Evolutionary conservation across 2,113 vertebrate species (phyloP), one percentile per base, ranked within the genome.

Genomic region (Saguinus imperator): DNA sequence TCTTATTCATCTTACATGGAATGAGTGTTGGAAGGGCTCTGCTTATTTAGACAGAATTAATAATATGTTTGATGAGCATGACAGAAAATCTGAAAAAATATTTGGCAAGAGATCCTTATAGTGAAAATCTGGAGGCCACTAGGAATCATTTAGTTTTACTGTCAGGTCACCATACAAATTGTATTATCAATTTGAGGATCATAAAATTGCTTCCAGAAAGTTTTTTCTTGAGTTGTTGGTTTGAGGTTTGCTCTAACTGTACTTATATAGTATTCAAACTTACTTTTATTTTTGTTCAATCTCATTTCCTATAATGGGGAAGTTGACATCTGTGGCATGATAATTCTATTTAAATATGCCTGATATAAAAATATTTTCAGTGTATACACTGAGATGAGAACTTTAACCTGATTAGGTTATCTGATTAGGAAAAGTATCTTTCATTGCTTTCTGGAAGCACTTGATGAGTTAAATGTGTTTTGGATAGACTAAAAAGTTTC

Each of bases 391-490:
- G 66, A 80, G 57, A 81, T 35, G 11, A 21, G 21, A 61, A 80
- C 23, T 35, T 94, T 27, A 58, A 14, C 8, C 3, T 70, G n/a
- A 8, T 52, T 89, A 75, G 14, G 12, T 86, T 3, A 40, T 58
- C 58, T 82, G 37, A 43, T 85, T 80, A 86, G 55, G 32, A 79
- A 89, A 80, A 82, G 0, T 6, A 40, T 4, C 58, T 35, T 96
- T 95, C 52, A 87, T 94, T 61, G 4, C 6, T 20, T 10, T 96
- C 55, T 64, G 21, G 82, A 89, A 6, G 1, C 11, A 95, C 61
- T 94, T 96, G 82, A 75, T 57, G 37, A 6, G 5, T 92, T 97
- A 89, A 75, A 93, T 94, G 29, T 89, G 3, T 58, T 91, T 58
- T 97, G 92, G 43, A 58, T 55, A 48, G 0, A 3, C 80, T 94